Conservation (phyloP, 2,113 vertebrate species). For the Cinclus cinclus region DNA sequence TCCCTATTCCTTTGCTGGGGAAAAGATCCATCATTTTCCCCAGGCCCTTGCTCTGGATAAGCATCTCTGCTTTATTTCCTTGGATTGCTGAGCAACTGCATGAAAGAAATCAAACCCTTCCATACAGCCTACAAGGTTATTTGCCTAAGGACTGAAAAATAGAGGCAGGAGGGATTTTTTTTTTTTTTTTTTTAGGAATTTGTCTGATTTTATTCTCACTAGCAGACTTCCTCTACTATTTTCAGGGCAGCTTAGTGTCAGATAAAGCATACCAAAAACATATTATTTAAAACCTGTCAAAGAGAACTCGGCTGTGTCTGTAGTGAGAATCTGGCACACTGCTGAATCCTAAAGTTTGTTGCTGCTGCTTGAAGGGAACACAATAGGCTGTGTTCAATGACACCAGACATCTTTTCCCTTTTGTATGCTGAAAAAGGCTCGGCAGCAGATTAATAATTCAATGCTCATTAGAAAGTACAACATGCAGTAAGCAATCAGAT, state of each 20-base stretch:
- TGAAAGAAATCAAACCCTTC: background rate
- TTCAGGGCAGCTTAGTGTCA: conserved; percentile 65
- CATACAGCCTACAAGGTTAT: conserved; percentile 28
- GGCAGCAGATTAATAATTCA: conserved; percentile 61
- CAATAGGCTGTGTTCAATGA: background rate
- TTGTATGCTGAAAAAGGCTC: background rate
- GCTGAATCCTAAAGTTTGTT: conserved; percentile 41
- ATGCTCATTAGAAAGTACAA: conserved; percentile 18
- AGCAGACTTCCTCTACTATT: conserved; percentile 30
- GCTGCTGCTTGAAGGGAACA: conserved; percentile 4
- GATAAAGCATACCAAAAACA: conserved; percentile 45
- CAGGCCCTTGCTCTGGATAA: background rate
- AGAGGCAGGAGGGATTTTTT: background rate
- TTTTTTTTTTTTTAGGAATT: background rate
- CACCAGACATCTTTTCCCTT: conserved; percentile 19
- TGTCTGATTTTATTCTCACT: conserved; percentile 45
- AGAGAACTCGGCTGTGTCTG: background rate
- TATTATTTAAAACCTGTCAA: conserved; percentile 59
- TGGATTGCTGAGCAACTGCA: background rate
- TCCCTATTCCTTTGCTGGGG: background rate
- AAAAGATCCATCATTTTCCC: background rate
- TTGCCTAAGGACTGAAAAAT: conserved; percentile 45
- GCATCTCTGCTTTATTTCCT: background rate
- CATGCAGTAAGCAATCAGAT: conserved; percentile 17
- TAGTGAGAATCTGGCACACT: conserved; percentile 7